These are phyloP conservation scores for Oostethus manadensis DNA, from an alignment of 2,113 vertebrate species.

Conservation along the genomic window DNA sequence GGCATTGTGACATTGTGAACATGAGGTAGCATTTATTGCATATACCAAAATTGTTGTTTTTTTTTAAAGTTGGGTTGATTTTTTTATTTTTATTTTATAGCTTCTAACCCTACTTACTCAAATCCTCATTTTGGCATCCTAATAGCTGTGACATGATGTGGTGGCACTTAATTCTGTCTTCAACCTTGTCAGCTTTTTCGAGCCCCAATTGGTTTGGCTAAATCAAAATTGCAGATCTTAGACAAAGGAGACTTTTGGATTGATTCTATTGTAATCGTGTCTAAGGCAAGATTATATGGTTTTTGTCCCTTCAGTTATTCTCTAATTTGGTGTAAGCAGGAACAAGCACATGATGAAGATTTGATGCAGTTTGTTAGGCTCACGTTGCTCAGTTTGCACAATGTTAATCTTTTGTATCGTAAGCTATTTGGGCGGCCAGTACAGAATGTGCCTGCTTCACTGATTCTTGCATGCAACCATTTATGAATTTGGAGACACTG, in stretches of 20 bases:
- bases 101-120: conserved; percentile 1
- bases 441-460: not conserved
- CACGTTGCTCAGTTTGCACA: conserved; percentile 14
- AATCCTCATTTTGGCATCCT: conserved; percentile 16
- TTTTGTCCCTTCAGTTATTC: conserved; percentile 27
- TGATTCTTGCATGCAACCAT: conserved; percentile 4
- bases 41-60: not conserved
- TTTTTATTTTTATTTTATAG: not conserved
- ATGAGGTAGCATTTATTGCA: conserved; percentile 6
- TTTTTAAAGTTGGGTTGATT: not conserved
- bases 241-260: conserved; percentile 24
- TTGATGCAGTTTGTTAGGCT: conserved; percentile 39
- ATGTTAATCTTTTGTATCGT: conserved; percentile 6
- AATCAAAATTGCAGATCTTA: conserved; percentile 21
- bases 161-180: conserved; percentile 19
- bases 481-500: not conserved
- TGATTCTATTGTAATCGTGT: conserved; percentile 21
- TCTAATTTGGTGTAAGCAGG: conserved; percentile 4
- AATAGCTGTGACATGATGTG: conserved; percentile 16
- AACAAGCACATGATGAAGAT: conserved; percentile 44
- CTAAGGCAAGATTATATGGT: conserved; percentile 23
- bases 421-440: conserved; percentile 16
- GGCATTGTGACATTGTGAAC: no score
- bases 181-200: conserved; percentile 14
- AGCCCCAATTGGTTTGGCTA: conserved; percentile 22